A percentile compares a stretch with the other conserved stretches of the same genome.
Evolutionary conservation across 1,140 invertebrate species (phyloP).

Genomic region (Trichomalopsis sarcophagae): DNA sequence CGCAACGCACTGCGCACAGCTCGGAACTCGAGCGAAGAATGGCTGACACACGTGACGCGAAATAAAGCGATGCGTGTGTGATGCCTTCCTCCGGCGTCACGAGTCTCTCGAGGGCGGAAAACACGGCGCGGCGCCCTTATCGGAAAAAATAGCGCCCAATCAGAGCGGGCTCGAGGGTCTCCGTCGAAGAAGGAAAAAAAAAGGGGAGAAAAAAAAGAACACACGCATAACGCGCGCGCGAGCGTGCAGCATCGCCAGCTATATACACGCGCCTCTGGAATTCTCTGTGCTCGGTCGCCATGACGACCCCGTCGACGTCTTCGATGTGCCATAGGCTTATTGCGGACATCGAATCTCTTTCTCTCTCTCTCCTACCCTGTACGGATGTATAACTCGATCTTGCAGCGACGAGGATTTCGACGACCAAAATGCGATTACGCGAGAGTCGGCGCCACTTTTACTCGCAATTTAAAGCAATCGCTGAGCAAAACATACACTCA

Average conservation of each 20-base stretch:
- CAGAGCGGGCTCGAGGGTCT: constrained; percentile 61
- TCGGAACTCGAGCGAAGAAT: constrained; percentile 10
- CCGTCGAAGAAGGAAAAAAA: constrained; percentile 44
- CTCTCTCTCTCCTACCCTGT: neutral
- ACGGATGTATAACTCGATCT: constrained; percentile 43
- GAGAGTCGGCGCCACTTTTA: constrained; percentile 4
- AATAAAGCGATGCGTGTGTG: constrained; percentile 23
- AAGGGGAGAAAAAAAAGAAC: neutral
- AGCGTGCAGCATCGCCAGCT: neutral
- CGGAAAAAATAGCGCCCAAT: constrained; percentile 73
- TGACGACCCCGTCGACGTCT: constrained; percentile 68
- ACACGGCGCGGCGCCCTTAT: constrained; percentile 66
- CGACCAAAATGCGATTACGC: constrained; percentile 49
- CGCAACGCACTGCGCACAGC: neutral
- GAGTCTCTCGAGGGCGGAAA: constrained; percentile 55
- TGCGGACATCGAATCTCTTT: constrained; percentile 31
- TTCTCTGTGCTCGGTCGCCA: constrained; percentile 67
- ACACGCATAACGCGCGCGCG: neutral
- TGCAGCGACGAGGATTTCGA: constrained; percentile 55
- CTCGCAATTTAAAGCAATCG: constrained; percentile 31
- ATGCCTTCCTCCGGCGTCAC: neutral
- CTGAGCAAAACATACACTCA: neutral
- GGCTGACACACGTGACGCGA: constrained; percentile 36
- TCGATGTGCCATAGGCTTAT: constrained; percentile 29
- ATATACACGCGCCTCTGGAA: constrained; percentile 63